Evolutionary conservation across 2,797 vertebrate species (phyloP).

Genomic region (Pseudochromis fuscus): DNA sequence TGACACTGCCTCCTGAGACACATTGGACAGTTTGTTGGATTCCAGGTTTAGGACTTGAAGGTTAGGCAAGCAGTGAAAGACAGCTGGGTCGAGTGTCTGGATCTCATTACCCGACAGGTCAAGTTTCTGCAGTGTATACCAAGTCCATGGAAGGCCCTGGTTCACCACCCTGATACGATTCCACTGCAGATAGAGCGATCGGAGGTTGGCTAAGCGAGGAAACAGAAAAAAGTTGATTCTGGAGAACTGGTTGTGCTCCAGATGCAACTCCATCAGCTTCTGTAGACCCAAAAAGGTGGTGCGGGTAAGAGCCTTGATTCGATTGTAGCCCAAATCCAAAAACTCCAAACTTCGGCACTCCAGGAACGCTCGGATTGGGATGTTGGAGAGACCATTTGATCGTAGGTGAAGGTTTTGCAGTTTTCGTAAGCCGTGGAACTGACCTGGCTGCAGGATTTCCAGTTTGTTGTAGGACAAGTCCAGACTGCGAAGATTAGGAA

Average conservation of each 20-base stretch:
- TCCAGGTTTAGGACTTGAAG: slow-evolving; percentile 97
- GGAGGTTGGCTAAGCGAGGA: slow-evolving; percentile 95
- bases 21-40: slow-evolving; percentile 98
- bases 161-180: slow-evolving; percentile 96
- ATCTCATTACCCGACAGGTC: slow-evolving; percentile 99
- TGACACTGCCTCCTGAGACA: slow-evolving; percentile 95
- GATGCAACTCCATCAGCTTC: slow-evolving; percentile 95
- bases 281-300: slow-evolving; percentile 96
- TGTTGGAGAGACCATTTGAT: slow-evolving; percentile 93
- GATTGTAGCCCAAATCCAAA: slow-evolving; percentile 97
- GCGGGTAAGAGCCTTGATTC: slow-evolving; percentile 94
- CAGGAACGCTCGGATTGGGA: slow-evolving; percentile 95
- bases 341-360: slow-evolving; percentile 98
- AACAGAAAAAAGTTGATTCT: slow-evolving; percentile 99
- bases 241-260: slow-evolving; percentile 99
- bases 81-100: slow-evolving; percentile 90
- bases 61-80: slow-evolving; percentile 97
- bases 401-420: slow-evolving; percentile 95
- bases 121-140: slow-evolving; percentile 98
- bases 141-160: slow-evolving; percentile 97
- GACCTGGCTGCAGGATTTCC: slow-evolving; percentile 92
- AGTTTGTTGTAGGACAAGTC: slow-evolving; percentile 98
- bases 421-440: slow-evolving; percentile 97
- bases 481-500: slow-evolving; percentile 98
- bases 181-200: slow-evolving; percentile 97